These are phyloP conservation scores for Eulemur macaco DNA, from an alignment of 2,113 vertebrate species.

Conservation along the genomic window DNA sequence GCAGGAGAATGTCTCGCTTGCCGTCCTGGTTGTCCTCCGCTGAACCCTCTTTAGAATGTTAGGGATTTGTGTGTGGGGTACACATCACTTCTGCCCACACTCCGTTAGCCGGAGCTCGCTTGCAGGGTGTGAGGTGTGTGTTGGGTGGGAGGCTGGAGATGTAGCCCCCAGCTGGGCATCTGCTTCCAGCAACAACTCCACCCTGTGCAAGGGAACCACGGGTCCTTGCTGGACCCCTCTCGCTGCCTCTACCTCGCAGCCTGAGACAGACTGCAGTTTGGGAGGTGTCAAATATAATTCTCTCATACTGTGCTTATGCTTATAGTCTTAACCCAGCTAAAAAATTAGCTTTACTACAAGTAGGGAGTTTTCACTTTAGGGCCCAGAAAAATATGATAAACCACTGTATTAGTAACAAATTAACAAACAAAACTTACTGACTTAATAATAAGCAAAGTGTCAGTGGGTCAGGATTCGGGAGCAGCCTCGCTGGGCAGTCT, in stretches of 20 bases:
- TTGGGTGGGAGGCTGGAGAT: neutral
- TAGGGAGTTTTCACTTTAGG: neutral
- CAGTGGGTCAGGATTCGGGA: neutral
- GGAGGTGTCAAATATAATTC: neutral
- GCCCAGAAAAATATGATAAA: neutral
- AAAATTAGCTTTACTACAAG: constrained; percentile 16
- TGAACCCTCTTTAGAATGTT: neutral
- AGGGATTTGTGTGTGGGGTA: neutral
- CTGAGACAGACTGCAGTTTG: neutral
- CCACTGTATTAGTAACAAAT: neutral
- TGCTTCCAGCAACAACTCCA: neutral
- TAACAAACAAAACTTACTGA: neutral
- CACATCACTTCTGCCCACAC: neutral
- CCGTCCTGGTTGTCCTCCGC: neutral
- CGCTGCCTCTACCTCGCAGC: neutral
- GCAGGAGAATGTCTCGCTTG: neutral
- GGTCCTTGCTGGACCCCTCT: neutral
- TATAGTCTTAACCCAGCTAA: neutral
- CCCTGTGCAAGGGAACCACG: neutral
- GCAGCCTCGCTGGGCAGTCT: neutral
- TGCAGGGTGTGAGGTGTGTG: no score
- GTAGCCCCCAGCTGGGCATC: neutral
- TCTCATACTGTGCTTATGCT: neutral
- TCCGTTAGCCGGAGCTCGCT: neutral
- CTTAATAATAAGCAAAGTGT: neutral